Evolutionary conservation across 2,797 vertebrate species (phyloP), one percentile per base, ranked within the genome.

Genomic region (Arnoldichthys spilopterus): DNA sequence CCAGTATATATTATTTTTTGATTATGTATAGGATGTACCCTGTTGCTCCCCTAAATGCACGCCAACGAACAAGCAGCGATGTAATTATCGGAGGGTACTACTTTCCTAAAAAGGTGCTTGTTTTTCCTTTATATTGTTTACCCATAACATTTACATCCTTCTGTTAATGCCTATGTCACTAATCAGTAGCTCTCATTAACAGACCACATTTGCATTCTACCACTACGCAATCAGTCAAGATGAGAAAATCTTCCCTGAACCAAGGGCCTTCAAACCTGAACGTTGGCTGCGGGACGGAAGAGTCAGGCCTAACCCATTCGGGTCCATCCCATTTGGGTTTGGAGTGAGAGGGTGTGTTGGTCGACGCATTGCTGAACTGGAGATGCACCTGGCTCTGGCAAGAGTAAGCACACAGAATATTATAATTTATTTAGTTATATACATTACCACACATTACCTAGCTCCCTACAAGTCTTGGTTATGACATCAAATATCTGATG

Each of bases 281-380:
- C 86, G 93, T n/a, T 95, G 93, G 93, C 88, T 94, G 24, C 85
- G 91, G 0, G 91, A 91, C 4, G 87, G 90, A 2, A 81, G 62
- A 0, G 9, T 71, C 9, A 87, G 85, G 75, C 93, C 92, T 0
- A 80, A 89, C 56, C 85, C 92, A 0, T 95, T 95, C 1, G 88
- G 88, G 6, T 92, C 93, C 66, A 89, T 94, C 69, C 92, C 94
- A 0, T 95, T 95, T 59, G 94, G 94, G 9, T 94, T 91, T 6
- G 94, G 94, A 16, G 90, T 94, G 28, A 88, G 94, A 79, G 84
- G 89, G 66, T 95, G 94, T 28, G 90, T 92, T 0, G 94, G 94
- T 0, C 90, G 92, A 0, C 86, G 93, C 26, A 91, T 95, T n/a
- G 94, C 94, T 53, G 93, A 95, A 84, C 87, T 95, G 9, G 93